phyloP scores from a whole-genome alignment of 2,888 invertebrate species.

The Synanthedon vespiformis region DNA sequence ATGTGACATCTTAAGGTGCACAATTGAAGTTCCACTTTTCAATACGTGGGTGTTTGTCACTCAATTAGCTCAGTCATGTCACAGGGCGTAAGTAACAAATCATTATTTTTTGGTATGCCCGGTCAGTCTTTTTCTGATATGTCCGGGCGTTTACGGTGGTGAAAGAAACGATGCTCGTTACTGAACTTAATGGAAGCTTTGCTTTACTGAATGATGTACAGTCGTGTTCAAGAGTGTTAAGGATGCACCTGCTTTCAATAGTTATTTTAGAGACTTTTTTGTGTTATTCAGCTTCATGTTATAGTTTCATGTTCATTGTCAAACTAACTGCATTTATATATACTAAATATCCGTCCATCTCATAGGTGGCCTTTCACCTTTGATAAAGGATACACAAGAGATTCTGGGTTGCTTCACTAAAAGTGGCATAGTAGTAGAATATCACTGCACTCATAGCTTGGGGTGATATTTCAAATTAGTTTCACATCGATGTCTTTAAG shows the following conservation, averaged over 20 bases:
- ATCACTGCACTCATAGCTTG: too few species aligned
- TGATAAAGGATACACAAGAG: too few species aligned
- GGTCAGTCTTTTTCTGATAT: constrained; percentile 38
- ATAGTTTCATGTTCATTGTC: too few species aligned
- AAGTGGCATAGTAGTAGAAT: too few species aligned
- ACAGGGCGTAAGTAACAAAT: constrained; percentile 49
- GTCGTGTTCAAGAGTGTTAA: constrained; percentile 20
- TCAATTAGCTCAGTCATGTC: constrained; percentile 43
- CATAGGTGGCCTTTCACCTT: too few species aligned
- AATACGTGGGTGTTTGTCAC: constrained; percentile 45
- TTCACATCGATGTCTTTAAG: too few species aligned
- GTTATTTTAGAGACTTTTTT: too few species aligned
- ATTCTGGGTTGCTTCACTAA: too few species aligned
- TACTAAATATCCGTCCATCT: too few species aligned
- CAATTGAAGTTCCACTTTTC: background rate
- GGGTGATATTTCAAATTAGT: too few species aligned
- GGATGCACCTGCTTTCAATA: background rate
- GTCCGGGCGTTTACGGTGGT: constrained; percentile 28
- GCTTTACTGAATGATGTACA: constrained; percentile 43
- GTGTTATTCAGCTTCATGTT: too few species aligned
- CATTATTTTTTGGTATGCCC: constrained; percentile 52
- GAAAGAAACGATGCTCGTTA: constrained; percentile 60
- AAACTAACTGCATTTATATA: too few species aligned
- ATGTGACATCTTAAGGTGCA: background rate
- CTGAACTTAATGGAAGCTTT: constrained; percentile 51